phyloP scores from a whole-genome alignment of 2,888 invertebrate species.

The Ormia ochracea region DNA sequence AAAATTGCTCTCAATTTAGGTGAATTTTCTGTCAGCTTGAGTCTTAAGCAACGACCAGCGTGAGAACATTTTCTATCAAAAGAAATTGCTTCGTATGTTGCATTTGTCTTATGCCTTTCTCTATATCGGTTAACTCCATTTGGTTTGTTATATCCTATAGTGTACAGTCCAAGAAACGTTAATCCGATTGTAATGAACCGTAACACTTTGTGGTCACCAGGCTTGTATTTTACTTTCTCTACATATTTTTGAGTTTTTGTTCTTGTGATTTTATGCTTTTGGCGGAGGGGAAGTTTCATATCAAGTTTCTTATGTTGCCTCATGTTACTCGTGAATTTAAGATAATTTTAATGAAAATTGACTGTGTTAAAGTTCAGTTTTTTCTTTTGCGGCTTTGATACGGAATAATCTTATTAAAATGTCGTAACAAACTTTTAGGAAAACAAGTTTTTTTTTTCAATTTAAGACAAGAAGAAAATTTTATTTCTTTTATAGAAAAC shows the following conservation, averaged over 20 bases:
- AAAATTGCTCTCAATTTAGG: conserved; percentile 65
- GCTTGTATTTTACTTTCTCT: conserved; percentile 28
- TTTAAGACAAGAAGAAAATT: not conserved
- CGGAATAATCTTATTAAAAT: conserved; percentile 17
- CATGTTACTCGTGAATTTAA: conserved; percentile 3
- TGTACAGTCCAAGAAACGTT: conserved; percentile 63
- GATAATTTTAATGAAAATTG: conserved; percentile 15
- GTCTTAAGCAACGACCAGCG: conserved; percentile 67
- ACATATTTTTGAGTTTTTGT: not conserved
- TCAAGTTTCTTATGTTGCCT: conserved; percentile 22
- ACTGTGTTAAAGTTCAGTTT: conserved; percentile 31
- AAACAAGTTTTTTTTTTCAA: not conserved
- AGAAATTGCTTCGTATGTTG: not conserved
- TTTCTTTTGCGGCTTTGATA: not conserved
- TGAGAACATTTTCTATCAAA: conserved; percentile 67
- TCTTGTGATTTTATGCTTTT: not conserved
- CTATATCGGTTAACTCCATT: conserved; percentile 40
- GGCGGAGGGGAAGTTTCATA: not conserved
- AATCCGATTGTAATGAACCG: conserved; percentile 77
- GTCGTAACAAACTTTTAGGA: not conserved
- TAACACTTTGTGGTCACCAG: conserved; percentile 73
- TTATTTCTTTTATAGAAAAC: not conserved
- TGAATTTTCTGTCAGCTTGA: conserved; percentile 30
- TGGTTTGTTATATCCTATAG: conserved; percentile 62
- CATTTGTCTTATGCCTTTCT: not conserved